Percentiles rank a stretch among this genome's conserved stretches.
These are phyloP conservation scores for Ceyx margarethae DNA, from an alignment of 2,113 vertebrate species.

Conservation along the genomic window DNA sequence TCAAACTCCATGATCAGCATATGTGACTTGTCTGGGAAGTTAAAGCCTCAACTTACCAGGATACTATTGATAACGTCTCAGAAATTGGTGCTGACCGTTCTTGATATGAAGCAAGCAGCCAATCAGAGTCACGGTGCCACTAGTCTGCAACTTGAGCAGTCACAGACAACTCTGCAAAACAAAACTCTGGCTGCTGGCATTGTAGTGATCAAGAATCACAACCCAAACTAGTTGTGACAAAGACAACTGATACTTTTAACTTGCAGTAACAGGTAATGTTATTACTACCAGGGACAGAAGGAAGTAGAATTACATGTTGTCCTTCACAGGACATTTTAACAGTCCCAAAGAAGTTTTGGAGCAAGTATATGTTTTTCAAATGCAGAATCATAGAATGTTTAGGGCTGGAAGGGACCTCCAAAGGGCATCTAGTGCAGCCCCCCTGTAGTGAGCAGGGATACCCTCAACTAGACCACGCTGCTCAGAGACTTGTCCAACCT, in stretches of 20 bases:
- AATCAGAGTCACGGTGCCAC: fast-evolving
- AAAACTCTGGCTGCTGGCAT: not conserved
- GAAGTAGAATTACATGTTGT: not conserved
- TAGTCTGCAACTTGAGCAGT: not conserved
- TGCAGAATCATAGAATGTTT: no score
- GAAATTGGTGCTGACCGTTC: not conserved
- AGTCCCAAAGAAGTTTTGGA: not conserved
- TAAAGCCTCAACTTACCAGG: not conserved
- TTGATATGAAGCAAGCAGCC: not conserved
- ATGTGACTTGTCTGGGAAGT: not conserved
- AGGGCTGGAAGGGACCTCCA: no score
- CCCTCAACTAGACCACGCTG: no score
- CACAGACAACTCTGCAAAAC: not conserved
- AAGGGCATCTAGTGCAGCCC: no score
- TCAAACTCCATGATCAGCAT: not conserved
- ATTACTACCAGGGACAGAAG: not conserved
- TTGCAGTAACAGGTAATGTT: not conserved
- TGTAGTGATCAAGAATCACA: fast-evolving
- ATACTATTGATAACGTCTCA: not conserved
- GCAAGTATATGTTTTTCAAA: not conserved
- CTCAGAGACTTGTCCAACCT: no score
- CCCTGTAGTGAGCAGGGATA: no score
- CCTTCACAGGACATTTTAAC: not conserved
- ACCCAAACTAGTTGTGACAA: not conserved
- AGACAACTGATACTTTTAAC: not conserved